Evolutionary conservation across 2,113 vertebrate genomes (phyloP).

Genomic region (Paratilapia polleni): DNA sequence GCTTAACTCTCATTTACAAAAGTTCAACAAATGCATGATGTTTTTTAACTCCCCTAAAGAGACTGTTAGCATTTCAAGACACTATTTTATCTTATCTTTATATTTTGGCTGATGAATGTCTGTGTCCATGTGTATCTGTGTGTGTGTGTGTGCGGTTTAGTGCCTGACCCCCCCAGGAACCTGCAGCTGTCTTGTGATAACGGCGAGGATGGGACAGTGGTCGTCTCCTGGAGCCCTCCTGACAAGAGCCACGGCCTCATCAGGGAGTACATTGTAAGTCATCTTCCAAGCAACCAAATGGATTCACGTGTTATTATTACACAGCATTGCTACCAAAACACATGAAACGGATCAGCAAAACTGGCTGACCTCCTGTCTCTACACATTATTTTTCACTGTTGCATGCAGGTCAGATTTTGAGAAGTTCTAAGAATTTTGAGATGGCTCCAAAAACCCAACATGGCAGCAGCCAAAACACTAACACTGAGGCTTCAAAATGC

Average conservation of each 20-base stretch:
- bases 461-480: not conserved
- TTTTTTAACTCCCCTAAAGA: too few relatives aligned
- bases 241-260: conserved; percentile 87
- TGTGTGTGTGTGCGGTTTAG: conserved; percentile 66
- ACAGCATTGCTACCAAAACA: not conserved
- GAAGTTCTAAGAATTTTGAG: too few relatives aligned
- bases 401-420: too few relatives aligned
- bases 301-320: not conserved
- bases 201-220: conserved; percentile 84
- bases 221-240: conserved; percentile 85
- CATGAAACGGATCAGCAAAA: too few relatives aligned
- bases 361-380: too few relatives aligned
- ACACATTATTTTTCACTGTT: too few relatives aligned
- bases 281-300: not conserved
- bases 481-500: not conserved
- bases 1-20: not conserved
- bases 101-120: not conserved
- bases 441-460: not conserved
- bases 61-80: too few relatives aligned
- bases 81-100: not conserved
- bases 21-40: not conserved
- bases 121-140: not conserved
- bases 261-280: conserved; percentile 93
- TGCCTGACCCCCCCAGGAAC: conserved; percentile 89
- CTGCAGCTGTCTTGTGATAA: conserved; percentile 88